Conservation (phyloP, 1,140 invertebrate species). For the Heliothis virescens region DNA sequence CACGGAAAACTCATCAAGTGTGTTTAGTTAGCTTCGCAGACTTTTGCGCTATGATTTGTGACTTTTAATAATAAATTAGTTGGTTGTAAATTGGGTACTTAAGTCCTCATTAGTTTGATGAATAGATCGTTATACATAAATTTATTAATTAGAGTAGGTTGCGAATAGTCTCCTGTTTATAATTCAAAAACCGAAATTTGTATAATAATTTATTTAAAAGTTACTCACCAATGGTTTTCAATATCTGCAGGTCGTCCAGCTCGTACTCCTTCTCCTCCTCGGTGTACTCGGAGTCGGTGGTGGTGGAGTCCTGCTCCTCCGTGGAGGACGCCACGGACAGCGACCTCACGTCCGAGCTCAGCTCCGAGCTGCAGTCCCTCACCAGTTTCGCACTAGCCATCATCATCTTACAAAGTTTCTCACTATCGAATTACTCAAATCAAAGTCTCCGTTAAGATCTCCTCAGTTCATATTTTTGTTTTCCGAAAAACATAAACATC, state of each 20-base stretch:
- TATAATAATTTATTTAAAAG: neutral
- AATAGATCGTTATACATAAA: neutral
- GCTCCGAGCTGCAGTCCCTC: constrained; percentile 84
- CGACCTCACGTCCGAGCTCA: constrained; percentile 82
- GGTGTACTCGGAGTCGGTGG: constrained; percentile 86
- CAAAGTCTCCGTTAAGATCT: constrained; percentile 1
- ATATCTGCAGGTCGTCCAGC: constrained; percentile 92
- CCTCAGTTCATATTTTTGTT: constrained; percentile 44
- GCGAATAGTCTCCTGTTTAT: too few species aligned
- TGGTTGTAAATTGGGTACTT: neutral
- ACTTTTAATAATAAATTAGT: neutral
- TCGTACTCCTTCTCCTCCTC: constrained; percentile 90
- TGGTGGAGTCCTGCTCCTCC: constrained; percentile 83
- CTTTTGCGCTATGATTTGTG: neutral
- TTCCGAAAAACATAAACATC: constrained; percentile 34
- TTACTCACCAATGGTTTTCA: constrained; percentile 92
- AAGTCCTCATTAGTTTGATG: neutral
- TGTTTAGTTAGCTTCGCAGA: constrained; percentile 20
- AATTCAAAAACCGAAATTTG: too few species aligned
- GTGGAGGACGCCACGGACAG: constrained; percentile 83
- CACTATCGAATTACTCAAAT: constrained; percentile 20
- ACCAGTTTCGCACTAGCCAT: constrained; percentile 86
- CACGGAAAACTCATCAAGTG: constrained; percentile 14
- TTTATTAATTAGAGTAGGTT: too few species aligned
- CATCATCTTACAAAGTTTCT: constrained; percentile 76